Base-by-base conservation (phyloP, 1,140 invertebrate genomes). In the Hycleus cichorii region DNA sequence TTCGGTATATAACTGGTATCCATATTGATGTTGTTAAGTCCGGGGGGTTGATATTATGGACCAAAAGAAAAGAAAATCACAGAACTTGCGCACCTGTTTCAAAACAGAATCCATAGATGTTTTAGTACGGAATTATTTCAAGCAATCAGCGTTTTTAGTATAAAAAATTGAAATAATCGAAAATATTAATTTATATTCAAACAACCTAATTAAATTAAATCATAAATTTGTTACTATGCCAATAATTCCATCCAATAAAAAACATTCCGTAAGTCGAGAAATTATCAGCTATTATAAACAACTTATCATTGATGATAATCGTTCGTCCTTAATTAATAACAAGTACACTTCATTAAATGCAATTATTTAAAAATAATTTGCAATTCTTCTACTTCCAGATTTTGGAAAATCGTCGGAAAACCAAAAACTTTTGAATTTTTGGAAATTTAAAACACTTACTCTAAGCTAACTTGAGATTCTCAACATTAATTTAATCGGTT, bases 1-100 rank as follows among this genome's bases (percentile, higher is more conserved):
- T 73, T 73, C 32, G 72, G 72, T 25, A 73, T 63, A 48, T 73
- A 73, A 66, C 67, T 72, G 58, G 69, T 55, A 62, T 72, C 71
- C 71, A 72, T 72, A 24, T 46, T 63, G 60, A 56, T 18, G 50
- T 38, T 40, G 53, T 10, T 47, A 18, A 24, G n/a, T 27, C 26
- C 2, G 52, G 45, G 39, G 39, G 55, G 59, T 39, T 40, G 43
- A 46, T 24, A 46, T 38, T 49, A 32, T 42, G 47, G 40, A 50
- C 55, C 54, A 56, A 55, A 39, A 18, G 18, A 18, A 18, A 18
- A 18, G 18, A 18, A 49, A 39, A 48, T 47, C 24, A 47, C 12
- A 39, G 58, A 44, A 57, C 44, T 51, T 60, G 48, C 49, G 48
- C 57, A 51, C 57, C 57, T 58, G 49, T 40, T 32, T 32, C 43